phyloP scores from a whole-genome alignment of 2,888 invertebrate species.

The Dasysyrphus albostriatus region DNA sequence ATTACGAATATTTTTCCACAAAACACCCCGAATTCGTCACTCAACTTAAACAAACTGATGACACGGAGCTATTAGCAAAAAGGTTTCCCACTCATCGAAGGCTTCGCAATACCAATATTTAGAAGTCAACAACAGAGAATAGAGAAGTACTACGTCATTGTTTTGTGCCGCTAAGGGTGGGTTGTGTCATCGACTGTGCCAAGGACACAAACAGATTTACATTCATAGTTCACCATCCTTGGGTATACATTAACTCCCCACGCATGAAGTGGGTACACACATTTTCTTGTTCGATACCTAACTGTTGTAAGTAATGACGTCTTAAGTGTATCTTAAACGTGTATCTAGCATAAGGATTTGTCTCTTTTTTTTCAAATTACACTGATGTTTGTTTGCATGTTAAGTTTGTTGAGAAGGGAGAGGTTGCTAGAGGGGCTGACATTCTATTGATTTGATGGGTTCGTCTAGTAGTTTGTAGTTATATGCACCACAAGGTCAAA shows the following conservation, averaged over 20 bases:
- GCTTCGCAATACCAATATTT: constrained; percentile 22
- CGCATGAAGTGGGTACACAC: constrained; percentile 24
- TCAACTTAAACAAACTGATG: constrained; percentile 65
- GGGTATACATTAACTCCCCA: background rate
- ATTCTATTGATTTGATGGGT: constrained; percentile 44
- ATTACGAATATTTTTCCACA: background rate
- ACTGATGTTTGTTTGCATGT: constrained; percentile 34
- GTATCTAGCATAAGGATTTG: constrained; percentile 11
- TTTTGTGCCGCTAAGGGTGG: constrained; percentile 44
- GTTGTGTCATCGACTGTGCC: constrained; percentile 52
- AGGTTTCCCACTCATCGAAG: constrained; percentile 35
- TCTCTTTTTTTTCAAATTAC: constrained; percentile 43
- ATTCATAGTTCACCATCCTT: constrained; percentile 9
- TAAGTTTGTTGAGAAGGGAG: constrained; percentile 1
- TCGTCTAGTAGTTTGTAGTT: constrained; percentile 19
- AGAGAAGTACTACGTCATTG: constrained; percentile 58
- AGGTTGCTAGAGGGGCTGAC: background rate
- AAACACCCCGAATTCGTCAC: constrained; percentile 60
- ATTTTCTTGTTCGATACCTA: constrained; percentile 20
- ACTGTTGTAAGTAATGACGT: constrained; percentile 30
- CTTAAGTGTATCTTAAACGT: constrained; percentile 15
- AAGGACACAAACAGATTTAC: constrained; percentile 52
- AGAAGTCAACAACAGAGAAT: constrained; percentile 36
- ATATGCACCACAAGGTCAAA: constrained; percentile 46
- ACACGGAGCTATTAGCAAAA: constrained; percentile 43